These are phyloP conservation scores for Tromatobia lineatoria DNA, from an alignment of 2,888 invertebrate species.

Conservation along the genomic window DNA sequence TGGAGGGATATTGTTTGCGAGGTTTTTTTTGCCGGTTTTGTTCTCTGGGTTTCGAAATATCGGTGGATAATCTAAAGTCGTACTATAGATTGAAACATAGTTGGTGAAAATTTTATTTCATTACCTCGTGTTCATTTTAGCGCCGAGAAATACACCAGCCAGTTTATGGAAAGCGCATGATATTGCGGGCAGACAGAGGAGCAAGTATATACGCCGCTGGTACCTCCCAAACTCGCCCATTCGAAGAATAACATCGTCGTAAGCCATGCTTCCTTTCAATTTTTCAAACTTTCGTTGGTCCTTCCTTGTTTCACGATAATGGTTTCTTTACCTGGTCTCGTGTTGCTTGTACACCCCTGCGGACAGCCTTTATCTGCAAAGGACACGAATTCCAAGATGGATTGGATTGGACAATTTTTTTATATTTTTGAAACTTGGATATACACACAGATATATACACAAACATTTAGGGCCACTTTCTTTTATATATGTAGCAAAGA, in stretches of 20 bases:
- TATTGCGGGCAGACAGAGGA: slow-evolving; percentile 90
- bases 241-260: slow-evolving; percentile 89
- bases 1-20: too few relatives aligned
- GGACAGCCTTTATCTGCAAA: slow-evolving; percentile 22
- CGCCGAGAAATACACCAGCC: slow-evolving; percentile 90
- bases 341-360: background rate
- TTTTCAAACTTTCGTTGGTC: slow-evolving; percentile 19
- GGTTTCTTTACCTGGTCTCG: background rate
- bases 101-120: slow-evolving; percentile 24
- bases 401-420: too few relatives aligned
- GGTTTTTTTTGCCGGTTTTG: too few relatives aligned
- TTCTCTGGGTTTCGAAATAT: too few relatives aligned
- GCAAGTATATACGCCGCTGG: slow-evolving; percentile 89
- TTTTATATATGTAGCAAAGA: too few relatives aligned
- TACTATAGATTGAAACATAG: too few relatives aligned
- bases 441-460: too few relatives aligned
- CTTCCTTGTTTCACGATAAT: background rate
- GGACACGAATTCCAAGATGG: background rate
- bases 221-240: slow-evolving; percentile 91
- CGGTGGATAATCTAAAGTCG: too few relatives aligned
- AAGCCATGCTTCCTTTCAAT: slow-evolving; percentile 87
- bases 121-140: slow-evolving; percentile 89
- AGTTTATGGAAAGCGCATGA: slow-evolving; percentile 91
- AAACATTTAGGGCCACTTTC: too few relatives aligned
- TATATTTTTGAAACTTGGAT: too few relatives aligned